Evolutionary conservation across 2,888 invertebrate species (phyloP).

Genomic region (Odontocolon sp.): DNA sequence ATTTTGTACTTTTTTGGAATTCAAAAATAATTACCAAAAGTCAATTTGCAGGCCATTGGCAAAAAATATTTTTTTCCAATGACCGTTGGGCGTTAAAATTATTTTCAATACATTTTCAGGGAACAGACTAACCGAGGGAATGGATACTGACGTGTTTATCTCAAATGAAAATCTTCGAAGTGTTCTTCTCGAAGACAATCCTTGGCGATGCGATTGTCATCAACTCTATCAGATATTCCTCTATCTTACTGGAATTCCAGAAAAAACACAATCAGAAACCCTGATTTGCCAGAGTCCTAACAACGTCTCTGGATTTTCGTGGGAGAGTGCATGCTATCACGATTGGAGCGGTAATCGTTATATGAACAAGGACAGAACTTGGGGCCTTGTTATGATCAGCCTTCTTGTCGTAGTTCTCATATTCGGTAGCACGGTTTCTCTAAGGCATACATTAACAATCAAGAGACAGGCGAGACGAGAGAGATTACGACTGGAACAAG

Average conservation of each 20-base stretch:
- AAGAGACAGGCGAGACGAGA: slow-evolving; percentile 82
- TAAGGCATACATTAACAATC: slow-evolving; percentile 83
- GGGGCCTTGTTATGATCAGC: slow-evolving; percentile 72
- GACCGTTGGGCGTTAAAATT: neutral
- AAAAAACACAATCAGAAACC: slow-evolving; percentile 82
- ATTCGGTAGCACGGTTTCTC: slow-evolving; percentile 82
- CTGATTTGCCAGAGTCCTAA: slow-evolving; percentile 87
- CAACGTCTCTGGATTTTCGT: slow-evolving; percentile 84
- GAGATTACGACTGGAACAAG: slow-evolving; percentile 82
- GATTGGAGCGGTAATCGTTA: slow-evolving; percentile 82
- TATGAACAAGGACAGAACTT: slow-evolving; percentile 63
- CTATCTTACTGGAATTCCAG: slow-evolving; percentile 83
- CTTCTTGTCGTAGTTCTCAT: slow-evolving; percentile 81
- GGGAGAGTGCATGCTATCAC: slow-evolving; percentile 86
- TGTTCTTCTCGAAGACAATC: slow-evolving; percentile 87
- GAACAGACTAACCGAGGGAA: slow-evolving; percentile 86
- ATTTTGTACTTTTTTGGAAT: too few relatives aligned
- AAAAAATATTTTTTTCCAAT: too few relatives aligned
- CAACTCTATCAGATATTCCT: slow-evolving; percentile 85
- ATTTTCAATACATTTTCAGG: slow-evolving; percentile 77
- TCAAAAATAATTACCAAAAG: too few relatives aligned
- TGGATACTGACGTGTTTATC: slow-evolving; percentile 84
- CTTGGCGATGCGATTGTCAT: slow-evolving; percentile 89
- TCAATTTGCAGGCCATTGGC: too few relatives aligned
- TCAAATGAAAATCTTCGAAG: slow-evolving; percentile 83